phyloP scores from a whole-genome alignment of 92 coral and sea anemone species.

The Chrysogorgia sp. region DNA sequence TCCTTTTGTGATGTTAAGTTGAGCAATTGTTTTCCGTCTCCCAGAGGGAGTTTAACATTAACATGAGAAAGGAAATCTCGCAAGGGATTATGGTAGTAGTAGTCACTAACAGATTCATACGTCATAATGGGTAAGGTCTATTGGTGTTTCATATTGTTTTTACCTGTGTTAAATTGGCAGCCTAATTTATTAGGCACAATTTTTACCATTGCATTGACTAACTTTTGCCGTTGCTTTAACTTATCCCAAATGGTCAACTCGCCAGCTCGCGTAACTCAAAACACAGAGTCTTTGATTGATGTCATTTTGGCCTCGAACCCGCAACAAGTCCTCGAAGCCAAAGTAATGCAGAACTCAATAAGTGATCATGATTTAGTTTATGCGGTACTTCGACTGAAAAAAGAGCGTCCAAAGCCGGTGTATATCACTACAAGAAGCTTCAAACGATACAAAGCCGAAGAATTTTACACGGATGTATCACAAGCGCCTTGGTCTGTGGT shows the following conservation, averaged over 20 bases:
- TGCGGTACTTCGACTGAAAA: not conserved
- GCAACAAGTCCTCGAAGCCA: constrained; percentile 20
- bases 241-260: constrained; percentile 42
- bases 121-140: no score
- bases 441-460: constrained; percentile 37
- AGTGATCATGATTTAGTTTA: constrained; percentile 10
- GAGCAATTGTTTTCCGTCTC: no score
- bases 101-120: no score
- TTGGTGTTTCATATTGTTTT: no score
- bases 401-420: not conserved
- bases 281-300: constrained; percentile 26
- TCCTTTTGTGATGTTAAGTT: no score
- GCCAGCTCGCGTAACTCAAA: not conserved
- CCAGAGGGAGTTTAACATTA: no score
- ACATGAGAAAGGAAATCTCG: no score
- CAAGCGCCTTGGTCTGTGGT: constrained; percentile 54
- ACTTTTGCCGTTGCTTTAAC: constrained; percentile 48
- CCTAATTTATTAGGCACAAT: no score
- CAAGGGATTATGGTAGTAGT: no score
- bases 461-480: constrained; percentile 11
- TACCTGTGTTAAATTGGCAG: no score
- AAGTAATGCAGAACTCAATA: constrained; percentile 4
- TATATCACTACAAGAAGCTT: constrained; percentile 48
- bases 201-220: constrained; percentile 15
- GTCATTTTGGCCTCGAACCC: constrained; percentile 21